Conservation (phyloP, 2,888 invertebrate species). For the Athetis lepigone region DNA sequence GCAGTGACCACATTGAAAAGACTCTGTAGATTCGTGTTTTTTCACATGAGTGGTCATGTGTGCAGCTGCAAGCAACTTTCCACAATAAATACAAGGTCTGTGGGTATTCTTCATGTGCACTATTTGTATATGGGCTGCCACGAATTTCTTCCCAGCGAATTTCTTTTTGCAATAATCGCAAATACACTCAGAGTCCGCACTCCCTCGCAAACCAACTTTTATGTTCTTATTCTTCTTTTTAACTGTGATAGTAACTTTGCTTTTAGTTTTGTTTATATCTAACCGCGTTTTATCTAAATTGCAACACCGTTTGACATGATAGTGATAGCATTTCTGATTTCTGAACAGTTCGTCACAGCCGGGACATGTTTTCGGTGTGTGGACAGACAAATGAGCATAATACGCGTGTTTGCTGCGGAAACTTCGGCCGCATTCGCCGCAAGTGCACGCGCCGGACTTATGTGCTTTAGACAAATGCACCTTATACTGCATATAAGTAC, state of each 20-base stretch:
- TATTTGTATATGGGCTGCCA: conserved; percentile 83
- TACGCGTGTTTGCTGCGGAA: conserved; percentile 75
- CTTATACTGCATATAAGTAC: conserved; percentile 63
- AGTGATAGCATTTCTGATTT: conserved; percentile 79
- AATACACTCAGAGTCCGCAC: conserved; percentile 75
- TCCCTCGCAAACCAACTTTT: conserved; percentile 79
- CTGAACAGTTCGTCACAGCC: conserved; percentile 79
- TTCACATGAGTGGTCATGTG: conserved; percentile 83
- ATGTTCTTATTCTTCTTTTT: conserved; percentile 73
- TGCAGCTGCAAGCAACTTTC: conserved; percentile 80
- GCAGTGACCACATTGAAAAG: conserved; percentile 77
- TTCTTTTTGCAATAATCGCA: conserved; percentile 84
- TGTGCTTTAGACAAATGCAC: conserved; percentile 74
- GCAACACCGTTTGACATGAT: conserved; percentile 81
- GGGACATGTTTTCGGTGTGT: conserved; percentile 76
- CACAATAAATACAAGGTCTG: conserved; percentile 80
- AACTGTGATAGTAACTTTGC: conserved; percentile 72
- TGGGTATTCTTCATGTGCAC: conserved; percentile 84
- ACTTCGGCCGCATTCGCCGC: conserved; percentile 81
- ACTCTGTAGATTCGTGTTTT: conserved; percentile 68
- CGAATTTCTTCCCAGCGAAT: conserved; percentile 80
- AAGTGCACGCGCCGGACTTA: conserved; percentile 71
- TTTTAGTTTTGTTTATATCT: conserved; percentile 68
- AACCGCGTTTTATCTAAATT: conserved; percentile 70
- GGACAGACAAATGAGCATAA: conserved; percentile 77